Base-by-base conservation (phyloP, 2,113 vertebrate species). In the Anhinga rufa region DNA sequence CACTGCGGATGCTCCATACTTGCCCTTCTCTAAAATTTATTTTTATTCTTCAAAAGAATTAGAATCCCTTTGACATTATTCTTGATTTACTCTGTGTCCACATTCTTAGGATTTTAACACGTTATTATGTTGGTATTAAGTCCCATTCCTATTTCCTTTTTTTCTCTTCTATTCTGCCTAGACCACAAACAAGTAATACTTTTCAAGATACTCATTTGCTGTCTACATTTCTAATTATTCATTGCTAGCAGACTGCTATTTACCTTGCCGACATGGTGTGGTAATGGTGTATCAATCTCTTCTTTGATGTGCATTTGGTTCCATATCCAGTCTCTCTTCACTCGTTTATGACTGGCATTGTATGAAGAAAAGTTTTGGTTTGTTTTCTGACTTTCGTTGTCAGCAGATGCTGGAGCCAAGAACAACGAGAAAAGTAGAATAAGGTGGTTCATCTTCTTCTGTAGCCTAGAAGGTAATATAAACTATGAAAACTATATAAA, bases 291-390 rank as follows among this genome's bases (percentile, higher is more conserved):
- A 4, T 97, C 98, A 82, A 97, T 98, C 88, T 99, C 98, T 84
- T 98, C 99, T 83, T 80, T 96, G 48, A 99, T 98, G 17, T 98
- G 98, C 95, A 99, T 97, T 52, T 98, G 97, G 93, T 99, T 99
- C 99, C 99, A 99, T 91, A 98, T 98, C 99, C 99, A 99, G 7
- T 97, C 98, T 96, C 99, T 98, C 87, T 99, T 99, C 55, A 97
- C 96, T 72, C 98, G 98, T 85, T 70, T 97, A 74, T 96, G 98
- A 34, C 71, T 60, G 51, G 54, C 80, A 10, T 51, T 10, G 29
- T 62, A 68, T 48, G 86, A 49, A n/a, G 78, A 72, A 51, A 93
- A 71, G n/a, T 18, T 83, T 66, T 52, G 82, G 34, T 13, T 12
- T 62, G 70, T 89, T 82, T 78, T 57, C 40, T 86, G 79, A 36